phyloP scores from a whole-genome alignment of 37 sponge, comb jelly and placozoan genomes.

The Beroe forskalii region DNA sequence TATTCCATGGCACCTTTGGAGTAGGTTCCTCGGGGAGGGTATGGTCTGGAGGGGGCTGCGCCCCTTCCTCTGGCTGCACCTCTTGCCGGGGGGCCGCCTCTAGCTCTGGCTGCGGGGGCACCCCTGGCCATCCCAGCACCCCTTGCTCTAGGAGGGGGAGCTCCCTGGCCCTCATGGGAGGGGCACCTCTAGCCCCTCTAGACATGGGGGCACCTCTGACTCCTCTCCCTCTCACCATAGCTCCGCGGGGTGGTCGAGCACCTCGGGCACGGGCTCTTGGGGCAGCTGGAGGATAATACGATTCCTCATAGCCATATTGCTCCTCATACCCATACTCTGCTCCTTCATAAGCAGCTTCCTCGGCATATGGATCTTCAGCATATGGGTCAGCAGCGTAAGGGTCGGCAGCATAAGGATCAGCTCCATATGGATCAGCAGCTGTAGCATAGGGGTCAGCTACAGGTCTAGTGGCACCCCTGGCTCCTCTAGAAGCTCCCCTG shows the following conservation, averaged over 20 bases:
- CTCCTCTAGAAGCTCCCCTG: constrained; percentile 14
- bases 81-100: not conserved
- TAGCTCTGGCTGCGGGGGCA: no score
- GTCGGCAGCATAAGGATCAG: not conserved
- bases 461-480: no score
- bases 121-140: no score
- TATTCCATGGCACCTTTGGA: no score
- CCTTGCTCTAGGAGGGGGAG: no score
- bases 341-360: not conserved
- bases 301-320: not conserved
- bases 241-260: not conserved
- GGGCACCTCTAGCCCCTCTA: not conserved
- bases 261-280: not conserved
- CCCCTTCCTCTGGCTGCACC: constrained; percentile 5
- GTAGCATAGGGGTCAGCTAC: no score
- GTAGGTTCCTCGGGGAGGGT: no score
- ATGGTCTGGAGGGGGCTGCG: no score
- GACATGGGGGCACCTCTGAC: not conserved
- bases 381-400: not conserved
- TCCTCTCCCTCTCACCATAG: not conserved
- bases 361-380: not conserved
- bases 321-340: not conserved
- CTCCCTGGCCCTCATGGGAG: not conserved
- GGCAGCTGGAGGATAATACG: not conserved
- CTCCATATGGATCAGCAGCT: no score